Evolutionary conservation across 2,888 invertebrate genomes (phyloP), one percentile per base, ranked within the genome.

Genomic region (Brachypalpus laphriformis): DNA sequence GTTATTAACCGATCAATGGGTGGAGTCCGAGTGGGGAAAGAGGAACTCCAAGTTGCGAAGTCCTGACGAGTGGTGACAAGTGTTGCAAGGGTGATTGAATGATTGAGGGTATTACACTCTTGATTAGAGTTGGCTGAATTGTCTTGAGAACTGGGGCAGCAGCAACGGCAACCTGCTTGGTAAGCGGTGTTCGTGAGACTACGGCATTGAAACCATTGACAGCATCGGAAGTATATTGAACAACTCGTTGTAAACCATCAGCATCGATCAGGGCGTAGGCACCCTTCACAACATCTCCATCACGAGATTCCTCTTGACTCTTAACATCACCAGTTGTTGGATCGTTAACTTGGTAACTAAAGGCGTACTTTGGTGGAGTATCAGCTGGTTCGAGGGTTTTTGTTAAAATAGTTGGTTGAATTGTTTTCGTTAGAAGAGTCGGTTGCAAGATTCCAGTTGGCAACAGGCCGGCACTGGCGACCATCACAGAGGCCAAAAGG

Each of bases 161-260:
- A 20, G 75, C 81, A 51, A 68, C 68, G 34, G 70, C 80, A 18
- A 82, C 7, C 54, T 82, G 82, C n/a, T 83, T 81, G 18, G 61
- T 81, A 65, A 87, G 75, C 40, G 86, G 86, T 18, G 76, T 77
- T 22, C 87, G 76, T 8, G 76, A 47, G 7, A 89, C 88, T 11
- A 87, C 59, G 3, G 89, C 89, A 66, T 88, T 88, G 80, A 89
- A 88, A 54, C 89, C 88, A 16, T 82, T 88, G 16, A 87, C 80
- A 3, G 61, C 87, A 83, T 89, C 88, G 20, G 88, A 87, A 14
- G 83, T 86, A 72, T 89, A 89, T 25, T 89, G 87, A 16, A 89
- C 89, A 56, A 87, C 68, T 11, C 89, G 75, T 59, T 78, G 86
- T 18, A 87, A 57, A 57, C 89, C 89, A 76, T 89, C 88, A 8